phyloP scores from a whole-genome alignment of 2,888 invertebrate species.

The Stomorhina lunata region DNA sequence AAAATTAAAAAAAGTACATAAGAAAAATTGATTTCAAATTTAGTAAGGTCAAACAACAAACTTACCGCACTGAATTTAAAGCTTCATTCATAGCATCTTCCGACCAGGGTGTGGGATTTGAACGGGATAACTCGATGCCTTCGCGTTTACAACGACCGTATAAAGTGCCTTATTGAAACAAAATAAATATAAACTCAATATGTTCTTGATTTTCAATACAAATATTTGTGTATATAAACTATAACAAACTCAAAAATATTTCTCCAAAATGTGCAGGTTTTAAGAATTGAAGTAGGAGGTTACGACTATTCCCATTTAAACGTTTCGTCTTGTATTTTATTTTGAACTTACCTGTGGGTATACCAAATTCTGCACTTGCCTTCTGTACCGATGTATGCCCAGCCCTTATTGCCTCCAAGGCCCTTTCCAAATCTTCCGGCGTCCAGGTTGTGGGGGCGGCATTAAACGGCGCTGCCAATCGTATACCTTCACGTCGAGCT shows the following conservation, averaged over 20 bases:
- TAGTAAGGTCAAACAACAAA: slow-evolving; percentile 10
- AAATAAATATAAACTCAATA: slow-evolving; percentile 23
- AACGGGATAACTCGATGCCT: slow-evolving; percentile 92
- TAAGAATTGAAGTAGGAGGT: neutral
- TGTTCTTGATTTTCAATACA: neutral
- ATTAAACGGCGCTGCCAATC: slow-evolving; percentile 93
- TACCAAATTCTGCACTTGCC: slow-evolving; percentile 92
- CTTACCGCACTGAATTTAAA: slow-evolving; percentile 90
- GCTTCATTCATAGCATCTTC: slow-evolving; percentile 96
- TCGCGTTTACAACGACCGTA: slow-evolving; percentile 94
- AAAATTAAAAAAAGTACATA: neutral
- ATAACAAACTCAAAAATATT: neutral
- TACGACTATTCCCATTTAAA: neutral
- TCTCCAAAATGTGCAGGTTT: slow-evolving; percentile 6
- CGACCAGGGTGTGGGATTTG: slow-evolving; percentile 96
- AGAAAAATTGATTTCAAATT: neutral
- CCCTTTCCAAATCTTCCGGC: slow-evolving; percentile 90
- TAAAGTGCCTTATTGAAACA: slow-evolving; percentile 83
- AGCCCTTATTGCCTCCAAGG: slow-evolving; percentile 89
- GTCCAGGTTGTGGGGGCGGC: slow-evolving; percentile 94
- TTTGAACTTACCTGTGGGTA: slow-evolving; percentile 85
- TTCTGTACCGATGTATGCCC: slow-evolving; percentile 92
- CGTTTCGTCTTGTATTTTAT: neutral
- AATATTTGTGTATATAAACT: neutral
- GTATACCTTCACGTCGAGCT: slow-evolving; percentile 92